These are phyloP conservation scores for Sebastes melanostomus DNA, from an alignment of 2,797 vertebrate species.

Conservation along the genomic window DNA sequence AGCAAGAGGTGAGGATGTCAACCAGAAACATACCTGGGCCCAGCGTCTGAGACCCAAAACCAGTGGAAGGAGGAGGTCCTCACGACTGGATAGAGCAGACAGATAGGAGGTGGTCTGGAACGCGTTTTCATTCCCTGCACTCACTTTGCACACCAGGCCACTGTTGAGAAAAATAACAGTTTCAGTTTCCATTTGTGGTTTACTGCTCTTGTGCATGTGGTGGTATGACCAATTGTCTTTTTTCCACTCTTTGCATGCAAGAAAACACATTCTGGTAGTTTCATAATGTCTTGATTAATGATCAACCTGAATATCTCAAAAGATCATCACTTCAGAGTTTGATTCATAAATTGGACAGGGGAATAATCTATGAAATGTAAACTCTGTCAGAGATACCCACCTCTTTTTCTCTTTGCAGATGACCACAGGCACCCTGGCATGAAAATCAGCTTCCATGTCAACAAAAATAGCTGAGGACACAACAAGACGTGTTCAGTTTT, in stretches of 20 bases:
- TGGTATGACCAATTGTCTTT: not conserved
- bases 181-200: not conserved
- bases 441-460: conserved; percentile 93
- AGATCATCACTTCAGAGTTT: not conserved
- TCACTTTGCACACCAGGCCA: conserved; percentile 93
- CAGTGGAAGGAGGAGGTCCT: conserved; percentile 84
- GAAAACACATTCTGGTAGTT: not conserved
- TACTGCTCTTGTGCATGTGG: not conserved
- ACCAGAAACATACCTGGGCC: conserved; percentile 85
- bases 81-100: conserved; percentile 79
- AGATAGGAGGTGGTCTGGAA: conserved; percentile 90
- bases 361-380: not conserved
- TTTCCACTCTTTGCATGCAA: not conserved
- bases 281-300: not conserved
- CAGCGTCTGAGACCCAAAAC: conserved; percentile 89
- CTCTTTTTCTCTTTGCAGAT: conserved; percentile 93
- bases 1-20: not conserved
- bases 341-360: not conserved
- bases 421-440: conserved; percentile 92
- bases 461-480: conserved; percentile 84
- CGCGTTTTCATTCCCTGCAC: conserved; percentile 94
- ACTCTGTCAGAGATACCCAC: conserved; percentile 60
- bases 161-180: conserved; percentile 68
- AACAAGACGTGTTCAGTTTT: not conserved
- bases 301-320: not conserved